Conservation (phyloP, 2,113 vertebrate genomes). For the Vireo altiloquus region DNA sequence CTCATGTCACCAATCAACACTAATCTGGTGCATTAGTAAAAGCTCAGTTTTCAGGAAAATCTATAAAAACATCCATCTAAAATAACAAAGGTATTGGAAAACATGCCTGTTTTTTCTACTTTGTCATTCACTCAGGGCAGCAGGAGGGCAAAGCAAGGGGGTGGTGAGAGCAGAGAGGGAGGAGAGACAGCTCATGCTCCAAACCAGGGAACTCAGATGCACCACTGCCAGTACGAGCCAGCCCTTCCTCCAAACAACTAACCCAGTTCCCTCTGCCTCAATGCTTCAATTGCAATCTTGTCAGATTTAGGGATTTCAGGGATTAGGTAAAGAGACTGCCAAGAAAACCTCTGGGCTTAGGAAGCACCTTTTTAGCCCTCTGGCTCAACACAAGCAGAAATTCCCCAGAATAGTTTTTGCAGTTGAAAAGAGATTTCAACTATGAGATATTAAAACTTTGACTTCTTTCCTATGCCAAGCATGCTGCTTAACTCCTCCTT, state of each 20-base stretch:
- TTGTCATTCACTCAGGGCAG: neutral
- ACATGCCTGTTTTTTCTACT: neutral
- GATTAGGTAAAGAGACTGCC: neutral
- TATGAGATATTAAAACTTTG: neutral
- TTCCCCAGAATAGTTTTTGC: neutral
- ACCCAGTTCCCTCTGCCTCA: neutral
- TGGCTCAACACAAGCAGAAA: neutral
- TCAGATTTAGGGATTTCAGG: neutral
- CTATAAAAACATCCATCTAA: conserved; percentile 26
- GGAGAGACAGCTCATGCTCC: neutral
- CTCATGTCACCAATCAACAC: neutral
- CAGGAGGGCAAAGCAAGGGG: neutral
- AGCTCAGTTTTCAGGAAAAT: conserved; percentile 51
- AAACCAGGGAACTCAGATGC: neutral
- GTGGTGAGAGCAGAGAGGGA: neutral
- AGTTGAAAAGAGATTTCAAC: neutral
- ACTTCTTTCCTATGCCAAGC: neutral
- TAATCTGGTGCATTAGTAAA: conserved; percentile 35
- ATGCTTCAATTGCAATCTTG: neutral
- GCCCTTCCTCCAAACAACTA: neutral
- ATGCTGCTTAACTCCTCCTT: neutral
- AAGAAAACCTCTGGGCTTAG: neutral
- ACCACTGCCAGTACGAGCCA: neutral
- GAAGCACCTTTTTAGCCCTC: neutral
- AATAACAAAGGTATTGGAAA: neutral